Evolutionary conservation across 2,888 invertebrate genomes (phyloP).

Genomic region (Scrobipalpa costella): DNA sequence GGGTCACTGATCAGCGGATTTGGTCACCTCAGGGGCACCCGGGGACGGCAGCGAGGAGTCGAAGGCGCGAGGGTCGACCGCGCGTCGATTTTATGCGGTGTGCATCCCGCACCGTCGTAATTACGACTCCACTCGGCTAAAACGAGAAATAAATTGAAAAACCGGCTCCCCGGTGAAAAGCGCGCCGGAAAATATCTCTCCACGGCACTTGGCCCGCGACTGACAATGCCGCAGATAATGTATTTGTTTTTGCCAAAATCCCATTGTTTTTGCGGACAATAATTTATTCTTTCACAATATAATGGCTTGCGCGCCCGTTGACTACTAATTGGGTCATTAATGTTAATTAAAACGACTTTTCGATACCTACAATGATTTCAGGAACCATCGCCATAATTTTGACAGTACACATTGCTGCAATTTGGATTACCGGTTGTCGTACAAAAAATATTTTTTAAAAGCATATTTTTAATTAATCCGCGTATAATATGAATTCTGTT

Average conservation of each 20-base stretch:
- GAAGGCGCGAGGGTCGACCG: slow-evolving; percentile 1
- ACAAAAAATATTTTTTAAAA: not conserved
- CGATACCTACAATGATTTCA: slow-evolving; percentile 28
- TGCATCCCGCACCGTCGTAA: slow-evolving; percentile 59
- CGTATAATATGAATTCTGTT: too few species aligned
- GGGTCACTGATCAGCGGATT: slow-evolving; percentile 42
- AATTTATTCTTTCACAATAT: slow-evolving; percentile 56
- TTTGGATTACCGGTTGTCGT: not conserved
- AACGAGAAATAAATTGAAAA: slow-evolving; percentile 78
- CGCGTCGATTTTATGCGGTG: slow-evolving; percentile 51
- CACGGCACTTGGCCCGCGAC: slow-evolving; percentile 62
- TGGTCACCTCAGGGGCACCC: slow-evolving; percentile 23
- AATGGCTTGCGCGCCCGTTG: slow-evolving; percentile 55
- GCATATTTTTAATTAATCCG: too few species aligned
- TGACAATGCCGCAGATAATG: slow-evolving; percentile 67
- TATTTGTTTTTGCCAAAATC: slow-evolving; percentile 70
- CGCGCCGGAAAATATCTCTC: slow-evolving; percentile 67
- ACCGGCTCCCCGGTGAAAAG: slow-evolving; percentile 67
- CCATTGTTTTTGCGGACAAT: slow-evolving; percentile 66
- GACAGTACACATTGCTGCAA: not conserved
- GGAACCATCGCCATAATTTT: slow-evolving; percentile 13
- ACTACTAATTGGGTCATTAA: slow-evolving; percentile 63
- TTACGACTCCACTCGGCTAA: slow-evolving; percentile 73
- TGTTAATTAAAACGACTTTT: slow-evolving; percentile 55
- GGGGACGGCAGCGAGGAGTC: not conserved